A percentile compares a stretch with the other conserved stretches of the same genome.
These are phyloP conservation scores for Sesamia nonagrioides DNA, from an alignment of 1,140 invertebrate genomes.

Conservation along the genomic window DNA sequence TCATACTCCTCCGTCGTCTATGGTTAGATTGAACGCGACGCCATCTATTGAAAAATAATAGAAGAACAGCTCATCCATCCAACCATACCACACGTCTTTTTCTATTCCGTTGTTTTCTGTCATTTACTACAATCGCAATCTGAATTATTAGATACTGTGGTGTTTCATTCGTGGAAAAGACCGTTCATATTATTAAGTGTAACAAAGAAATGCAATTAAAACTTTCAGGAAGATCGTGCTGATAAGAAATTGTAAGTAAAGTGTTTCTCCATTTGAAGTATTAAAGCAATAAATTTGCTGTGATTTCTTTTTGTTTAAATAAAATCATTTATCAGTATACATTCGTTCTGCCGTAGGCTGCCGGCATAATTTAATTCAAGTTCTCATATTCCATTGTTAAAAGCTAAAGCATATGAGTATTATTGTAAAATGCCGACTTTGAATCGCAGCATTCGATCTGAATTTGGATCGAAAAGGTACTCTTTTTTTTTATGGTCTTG, in stretches of 20 bases:
- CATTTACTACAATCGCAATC: slow-evolving; percentile 77
- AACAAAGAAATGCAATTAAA: slow-evolving; percentile 63
- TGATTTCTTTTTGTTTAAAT: slow-evolving; percentile 72
- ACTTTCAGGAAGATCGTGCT: slow-evolving; percentile 61
- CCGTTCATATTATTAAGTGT: slow-evolving; percentile 71
- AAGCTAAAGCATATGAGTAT: neutral
- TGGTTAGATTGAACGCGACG: slow-evolving; percentile 58
- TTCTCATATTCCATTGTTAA: neutral
- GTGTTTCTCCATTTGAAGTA: slow-evolving; percentile 66
- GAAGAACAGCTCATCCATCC: slow-evolving; percentile 74
- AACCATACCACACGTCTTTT: slow-evolving; percentile 79
- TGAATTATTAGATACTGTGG: slow-evolving; percentile 64
- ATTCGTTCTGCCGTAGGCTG: neutral
- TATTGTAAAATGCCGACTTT: neutral
- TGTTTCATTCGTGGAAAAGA: slow-evolving; percentile 71
- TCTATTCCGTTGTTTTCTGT: slow-evolving; percentile 83
- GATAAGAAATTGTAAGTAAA: slow-evolving; percentile 77
- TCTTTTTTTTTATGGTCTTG: neutral
- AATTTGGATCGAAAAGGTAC: neutral
- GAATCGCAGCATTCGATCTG: slow-evolving; percentile 27
- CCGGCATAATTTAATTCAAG: slow-evolving; percentile 7
- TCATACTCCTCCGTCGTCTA: slow-evolving; percentile 68
- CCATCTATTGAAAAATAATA: slow-evolving; percentile 72
- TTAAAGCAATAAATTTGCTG: slow-evolving; percentile 52
- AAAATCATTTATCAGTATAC: slow-evolving; percentile 11